phyloP scores from a whole-genome alignment of 2,797 vertebrate species.

The Hybognathus amarus region DNA sequence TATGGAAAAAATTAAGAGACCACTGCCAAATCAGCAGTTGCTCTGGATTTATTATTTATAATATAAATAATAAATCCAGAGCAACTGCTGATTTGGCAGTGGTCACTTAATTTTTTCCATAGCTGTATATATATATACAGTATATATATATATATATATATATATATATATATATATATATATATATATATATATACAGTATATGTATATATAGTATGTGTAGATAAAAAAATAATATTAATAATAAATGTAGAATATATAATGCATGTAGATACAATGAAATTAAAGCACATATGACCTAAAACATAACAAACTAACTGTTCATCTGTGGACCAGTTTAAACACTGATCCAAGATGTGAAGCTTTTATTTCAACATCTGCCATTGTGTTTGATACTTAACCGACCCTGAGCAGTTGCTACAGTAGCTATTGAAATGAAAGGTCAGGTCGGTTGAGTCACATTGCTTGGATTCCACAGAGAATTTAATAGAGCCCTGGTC shows the following conservation, averaged over 20 bases:
- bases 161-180: too few species aligned
- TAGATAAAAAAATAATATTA: too few species aligned
- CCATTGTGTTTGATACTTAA: constrained; percentile 27
- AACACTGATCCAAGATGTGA: background rate
- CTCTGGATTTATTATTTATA: too few species aligned
- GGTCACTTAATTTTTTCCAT: too few species aligned
- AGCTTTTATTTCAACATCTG: background rate
- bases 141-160: too few species aligned
- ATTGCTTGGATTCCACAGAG: constrained; percentile 48
- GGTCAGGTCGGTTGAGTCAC: constrained; percentile 45
- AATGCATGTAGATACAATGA: background rate
- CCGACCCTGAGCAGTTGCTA: constrained; percentile 34
- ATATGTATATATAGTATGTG: too few species aligned
- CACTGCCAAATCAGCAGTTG: too few species aligned
- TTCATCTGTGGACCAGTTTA: background rate
- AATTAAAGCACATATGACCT: background rate
- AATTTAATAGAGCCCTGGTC: constrained; percentile 33
- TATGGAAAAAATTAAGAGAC: too few species aligned
- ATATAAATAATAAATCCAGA: too few species aligned
- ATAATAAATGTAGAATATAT: background rate
- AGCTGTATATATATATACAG: too few species aligned
- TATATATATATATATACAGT: too few species aligned
- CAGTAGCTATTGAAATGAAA: constrained; percentile 40
- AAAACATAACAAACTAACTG: background rate
- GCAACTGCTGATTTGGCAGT: too few species aligned